These are phyloP conservation scores for Chelon labrosus DNA, from an alignment of 2,797 vertebrate species.

Conservation along the genomic window DNA sequence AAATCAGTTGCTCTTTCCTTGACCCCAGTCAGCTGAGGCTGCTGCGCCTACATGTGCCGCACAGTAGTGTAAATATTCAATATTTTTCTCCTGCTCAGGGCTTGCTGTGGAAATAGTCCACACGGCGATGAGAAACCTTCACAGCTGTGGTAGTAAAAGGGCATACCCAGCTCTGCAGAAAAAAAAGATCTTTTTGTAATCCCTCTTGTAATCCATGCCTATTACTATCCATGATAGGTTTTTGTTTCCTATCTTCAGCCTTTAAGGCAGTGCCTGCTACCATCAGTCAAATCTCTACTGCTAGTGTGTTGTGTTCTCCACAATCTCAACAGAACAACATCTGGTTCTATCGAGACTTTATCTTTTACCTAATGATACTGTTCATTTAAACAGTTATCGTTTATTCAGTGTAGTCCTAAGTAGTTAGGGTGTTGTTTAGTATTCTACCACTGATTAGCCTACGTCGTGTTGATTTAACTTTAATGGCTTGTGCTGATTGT, in stretches of 20 bases:
- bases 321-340: not conserved
- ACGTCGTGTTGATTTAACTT: too few species aligned
- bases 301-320: not conserved
- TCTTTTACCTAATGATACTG: too few species aligned
- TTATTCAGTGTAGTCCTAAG: too few species aligned
- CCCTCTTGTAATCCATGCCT: not conserved
- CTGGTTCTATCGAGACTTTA: not conserved
- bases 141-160: not conserved
- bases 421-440: too few species aligned
- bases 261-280: not conserved
- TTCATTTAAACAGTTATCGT: too few species aligned
- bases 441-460: too few species aligned
- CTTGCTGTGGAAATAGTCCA: not conserved
- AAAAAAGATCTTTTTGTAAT: not conserved
- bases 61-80: constrained; percentile 24
- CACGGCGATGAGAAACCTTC: not conserved
- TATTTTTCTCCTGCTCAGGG: constrained; percentile 24
- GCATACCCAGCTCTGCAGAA: too few species aligned
- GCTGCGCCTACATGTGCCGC: constrained; percentile 37
- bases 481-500: too few species aligned
- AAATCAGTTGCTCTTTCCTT: constrained; percentile 46
- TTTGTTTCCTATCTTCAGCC: not conserved
- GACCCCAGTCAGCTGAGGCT: constrained; percentile 39
- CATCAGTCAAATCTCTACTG: too few species aligned
- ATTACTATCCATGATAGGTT: not conserved